A percentile compares a stretch with the other conserved stretches of the same genome.
phyloP scores from a whole-genome alignment of 2,888 invertebrate genomes.

The Dolomedes plantarius region DNA sequence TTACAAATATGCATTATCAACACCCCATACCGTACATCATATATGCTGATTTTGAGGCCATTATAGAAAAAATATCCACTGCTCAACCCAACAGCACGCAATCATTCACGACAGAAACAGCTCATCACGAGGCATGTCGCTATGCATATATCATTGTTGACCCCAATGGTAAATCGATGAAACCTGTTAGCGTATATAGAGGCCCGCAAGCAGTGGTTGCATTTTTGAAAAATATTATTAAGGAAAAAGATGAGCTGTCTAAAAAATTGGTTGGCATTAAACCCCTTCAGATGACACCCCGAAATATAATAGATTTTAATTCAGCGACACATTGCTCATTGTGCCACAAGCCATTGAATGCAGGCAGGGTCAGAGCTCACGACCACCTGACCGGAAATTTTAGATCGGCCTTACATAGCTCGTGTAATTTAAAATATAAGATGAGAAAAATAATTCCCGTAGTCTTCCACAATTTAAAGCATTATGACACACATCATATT shows the following conservation, averaged over 20 bases:
- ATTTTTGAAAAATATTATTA: background rate
- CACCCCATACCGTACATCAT: background rate
- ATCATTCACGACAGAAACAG: background rate
- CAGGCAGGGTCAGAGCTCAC: background rate
- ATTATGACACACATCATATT: constrained; percentile 21
- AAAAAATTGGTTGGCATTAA: background rate
- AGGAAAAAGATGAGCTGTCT: background rate
- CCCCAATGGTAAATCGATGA: background rate
- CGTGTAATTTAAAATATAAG: background rate
- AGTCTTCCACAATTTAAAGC: background rate
- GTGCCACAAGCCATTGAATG: background rate
- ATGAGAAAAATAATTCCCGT: background rate
- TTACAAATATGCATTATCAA: background rate
- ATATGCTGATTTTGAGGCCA: background rate
- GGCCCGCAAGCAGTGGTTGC: background rate
- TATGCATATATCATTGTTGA: constrained; percentile 5
- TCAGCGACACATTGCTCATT: background rate
- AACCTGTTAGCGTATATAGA: background rate
- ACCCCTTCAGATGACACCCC: background rate
- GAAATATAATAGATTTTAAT: background rate
- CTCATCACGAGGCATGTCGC: background rate
- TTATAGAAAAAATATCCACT: background rate
- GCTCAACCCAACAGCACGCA: background rate
- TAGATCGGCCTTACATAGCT: background rate
- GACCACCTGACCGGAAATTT: background rate